A percentile compares a stretch with the other conserved stretches of the same genome.
Evolutionary conservation across 2,797 vertebrate genomes (phyloP).

Genomic region (Chaenodraco wilsoni): DNA sequence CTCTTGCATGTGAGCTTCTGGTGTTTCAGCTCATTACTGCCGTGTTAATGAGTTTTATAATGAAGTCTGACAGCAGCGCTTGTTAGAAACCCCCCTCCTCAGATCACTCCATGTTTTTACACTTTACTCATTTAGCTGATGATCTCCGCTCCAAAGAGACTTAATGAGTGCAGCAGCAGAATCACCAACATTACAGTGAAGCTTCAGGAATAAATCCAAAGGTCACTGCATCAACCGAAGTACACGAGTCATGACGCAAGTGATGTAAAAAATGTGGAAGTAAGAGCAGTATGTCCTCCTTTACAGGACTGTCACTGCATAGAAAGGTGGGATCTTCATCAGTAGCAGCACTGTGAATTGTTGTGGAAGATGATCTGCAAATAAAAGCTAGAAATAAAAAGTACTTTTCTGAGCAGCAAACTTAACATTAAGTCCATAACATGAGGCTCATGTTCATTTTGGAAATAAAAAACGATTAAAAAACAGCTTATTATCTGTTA

Average conservation of each 20-base stretch:
- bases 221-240: not conserved
- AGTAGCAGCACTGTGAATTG: too few relatives aligned
- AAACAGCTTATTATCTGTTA: too few relatives aligned
- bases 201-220: slow-evolving; percentile 26
- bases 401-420: too few relatives aligned
- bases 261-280: too few relatives aligned
- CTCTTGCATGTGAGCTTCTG: slow-evolving; percentile 10
- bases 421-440: too few relatives aligned
- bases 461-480: too few relatives aligned
- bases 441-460: too few relatives aligned
- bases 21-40: slow-evolving; percentile 8
- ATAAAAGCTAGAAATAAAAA: too few relatives aligned
- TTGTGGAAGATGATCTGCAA: too few relatives aligned
- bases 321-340: too few relatives aligned
- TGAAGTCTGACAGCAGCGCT: slow-evolving; percentile 20
- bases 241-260: not conserved
- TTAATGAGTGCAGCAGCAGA: slow-evolving; percentile 11
- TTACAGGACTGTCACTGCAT: not conserved
- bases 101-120: slow-evolving; percentile 24
- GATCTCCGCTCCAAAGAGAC: slow-evolving; percentile 26
- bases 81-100: slow-evolving; percentile 30
- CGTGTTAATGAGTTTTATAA: slow-evolving; percentile 42
- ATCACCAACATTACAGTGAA: slow-evolving; percentile 11
- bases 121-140: slow-evolving; percentile 36
- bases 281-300: not conserved